Evolutionary conservation across 2,797 vertebrate species (phyloP), one percentile per base, ranked within the genome.

Genomic region (Valencia hispanica): DNA sequence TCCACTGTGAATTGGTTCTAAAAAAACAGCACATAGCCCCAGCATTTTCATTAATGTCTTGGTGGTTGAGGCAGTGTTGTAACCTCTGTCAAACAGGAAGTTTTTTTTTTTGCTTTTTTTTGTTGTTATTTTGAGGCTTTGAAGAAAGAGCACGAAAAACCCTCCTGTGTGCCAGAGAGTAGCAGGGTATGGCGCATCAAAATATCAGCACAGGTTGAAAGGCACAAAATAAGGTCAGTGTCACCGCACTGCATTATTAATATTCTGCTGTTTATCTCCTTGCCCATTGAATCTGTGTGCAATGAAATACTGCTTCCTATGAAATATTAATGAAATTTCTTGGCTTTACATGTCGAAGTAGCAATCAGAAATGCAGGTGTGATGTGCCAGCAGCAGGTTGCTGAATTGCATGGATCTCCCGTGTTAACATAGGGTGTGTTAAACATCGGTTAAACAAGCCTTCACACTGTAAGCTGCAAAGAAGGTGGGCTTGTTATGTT

Each of bases 211-310:
- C 92, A 94, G 94, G 94, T 95, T 95, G 94, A 95, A 95, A 95
- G 94, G 94, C 92, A 90, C 91, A 94, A 95, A 95, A 94, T 95
- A 95, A 95, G 94, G 95, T 96, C 94, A 95, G 94, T 95, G 92
- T 95, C 94, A 94, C 94, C 89, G 80, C 86, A 83, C 87, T 95
- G 93, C 94, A 96, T 96, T 95, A 95, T 95, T 96, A 93, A 96
- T 95, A 92, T 65, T 73, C 80, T 72, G 90, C 93, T 94, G 95
- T 95, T 95, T 95, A 95, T 93, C 92, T 93, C 92, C 90, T 93
- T 93, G 90, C 90, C 94, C 91, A 90, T 91, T 91, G 89, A 93
- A 94, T 91, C 92, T 88, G 87, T 87, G 86, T 85, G 61, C 89
- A 90, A 91, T 81, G 87, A 93, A 91, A 94, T 84, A 85, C 86